Evolutionary conservation across 2,888 invertebrate genomes (phyloP), one percentile per base, ranked within the genome.

Genomic region (Athetis lepigone): DNA sequence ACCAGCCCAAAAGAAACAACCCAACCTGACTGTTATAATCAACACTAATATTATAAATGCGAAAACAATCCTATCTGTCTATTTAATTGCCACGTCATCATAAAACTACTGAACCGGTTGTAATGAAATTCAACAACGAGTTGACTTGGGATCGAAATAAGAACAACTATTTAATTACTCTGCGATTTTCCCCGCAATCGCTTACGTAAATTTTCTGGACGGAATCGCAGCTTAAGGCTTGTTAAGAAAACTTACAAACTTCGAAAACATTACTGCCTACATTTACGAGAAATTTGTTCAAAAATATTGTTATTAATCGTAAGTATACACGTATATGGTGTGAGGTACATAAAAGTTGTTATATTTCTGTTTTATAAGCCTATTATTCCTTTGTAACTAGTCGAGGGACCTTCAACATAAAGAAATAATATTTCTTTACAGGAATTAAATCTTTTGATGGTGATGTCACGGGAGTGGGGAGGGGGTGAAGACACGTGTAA

Each of bases 401-500:
- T 33, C 7, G 23, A 21, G 23, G 23, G 36, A 13, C 23, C 25
- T 54, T 42, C 7, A 39, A 43, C 36, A 51, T 58, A 59, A 39
- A 60, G 1, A 58, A 64, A 50, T 54, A 57, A 65, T 66, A 63
- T 76, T 69, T 55, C 50, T 63, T 55, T 40, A 67, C 18, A 62
- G 59, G 50, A 62, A 69, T 76, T 61, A 66, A 72, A 76, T 69
- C 57, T 52, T 60, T 65, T 62, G 62, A 60, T 47, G 52, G 39
- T 25, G 46, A 45, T 50, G 27, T 23, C 40, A 47, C 36, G 45
- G 46, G 19, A 29, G 59, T 6, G 46, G 45, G 13, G 52, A 25
- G 25, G 46, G 46, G 70, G 40, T n/a, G 60, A 21, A 43, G 23
- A 58, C 75, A 69, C 77, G 75, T 76, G 77, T 62, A 70, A 39